Conservation (phyloP, 2,888 invertebrate species). For the Leptura quadrifasciata region DNA sequence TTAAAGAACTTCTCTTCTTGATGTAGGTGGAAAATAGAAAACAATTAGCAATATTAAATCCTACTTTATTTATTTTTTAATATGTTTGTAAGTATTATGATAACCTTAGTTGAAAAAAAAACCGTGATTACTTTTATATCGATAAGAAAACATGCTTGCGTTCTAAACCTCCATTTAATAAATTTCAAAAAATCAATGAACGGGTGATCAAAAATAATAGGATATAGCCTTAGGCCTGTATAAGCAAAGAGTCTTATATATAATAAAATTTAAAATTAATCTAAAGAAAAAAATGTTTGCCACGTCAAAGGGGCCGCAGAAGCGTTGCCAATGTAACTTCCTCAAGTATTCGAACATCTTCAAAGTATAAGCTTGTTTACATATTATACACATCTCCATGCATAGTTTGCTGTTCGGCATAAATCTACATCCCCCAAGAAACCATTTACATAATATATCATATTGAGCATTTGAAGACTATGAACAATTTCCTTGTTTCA, state of each 20-base stretch:
- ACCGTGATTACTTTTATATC: no score
- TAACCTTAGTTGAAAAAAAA: no score
- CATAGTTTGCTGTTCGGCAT: conserved; percentile 4
- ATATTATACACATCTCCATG: not conserved
- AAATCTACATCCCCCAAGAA: conserved; percentile 4
- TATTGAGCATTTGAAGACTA: not conserved
- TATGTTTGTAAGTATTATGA: no score
- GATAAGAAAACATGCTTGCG: no score
- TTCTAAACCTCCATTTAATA: no score
- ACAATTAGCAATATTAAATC: no score
- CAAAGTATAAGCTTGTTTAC: conserved; percentile 7
- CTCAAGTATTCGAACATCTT: conserved; percentile 7
- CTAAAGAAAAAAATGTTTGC: not conserved
- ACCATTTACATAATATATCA: conserved; percentile 1
- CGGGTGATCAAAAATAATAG: not conserved
- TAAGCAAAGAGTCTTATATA: not conserved
- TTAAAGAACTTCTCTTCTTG: no score
- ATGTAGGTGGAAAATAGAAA: no score
- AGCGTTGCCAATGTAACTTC: not conserved
- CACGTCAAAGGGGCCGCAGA: not conserved
- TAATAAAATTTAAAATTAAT: not conserved
- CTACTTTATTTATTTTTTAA: no score
- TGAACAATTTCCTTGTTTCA: conserved; percentile 1
- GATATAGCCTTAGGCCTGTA: not conserved
- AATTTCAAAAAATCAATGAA: not conserved